A percentile compares a stretch with the other conserved stretches of the same genome.
Conservation (phyloP, 2,797 vertebrate genomes). For the Ptychobarbus kaznakovi region DNA sequence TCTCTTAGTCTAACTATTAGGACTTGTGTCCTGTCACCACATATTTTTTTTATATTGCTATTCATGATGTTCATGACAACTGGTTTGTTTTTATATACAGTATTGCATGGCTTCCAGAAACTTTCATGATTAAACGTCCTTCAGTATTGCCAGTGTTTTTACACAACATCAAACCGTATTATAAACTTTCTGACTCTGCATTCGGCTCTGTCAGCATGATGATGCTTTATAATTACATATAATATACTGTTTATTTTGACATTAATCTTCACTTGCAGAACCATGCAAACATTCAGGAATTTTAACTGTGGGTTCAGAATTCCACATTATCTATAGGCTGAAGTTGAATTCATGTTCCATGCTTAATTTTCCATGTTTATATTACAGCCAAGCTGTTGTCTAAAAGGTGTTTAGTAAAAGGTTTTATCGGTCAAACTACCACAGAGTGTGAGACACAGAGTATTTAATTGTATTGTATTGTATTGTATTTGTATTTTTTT, state of each 20-base stretch:
- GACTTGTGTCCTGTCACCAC: not conserved
- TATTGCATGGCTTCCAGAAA: conserved; percentile 23
- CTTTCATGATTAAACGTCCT: conserved; percentile 30
- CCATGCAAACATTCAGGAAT: not conserved
- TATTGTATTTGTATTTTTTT: not conserved
- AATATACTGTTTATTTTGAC: conserved; percentile 21
- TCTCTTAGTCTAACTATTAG: conserved; percentile 14
- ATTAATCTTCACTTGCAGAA: conserved; percentile 6
- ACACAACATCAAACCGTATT: conserved; percentile 16
- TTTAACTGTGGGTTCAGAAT: conserved; percentile 9
- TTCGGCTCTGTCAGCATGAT: conserved; percentile 32
- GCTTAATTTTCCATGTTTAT: not conserved
- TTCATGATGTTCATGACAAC: not conserved
- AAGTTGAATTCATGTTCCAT: conserved; percentile 5
- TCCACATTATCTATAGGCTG: not conserved
- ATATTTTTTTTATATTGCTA: conserved; percentile 6
- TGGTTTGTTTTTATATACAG: conserved; percentile 12
- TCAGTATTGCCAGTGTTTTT: conserved; percentile 24
- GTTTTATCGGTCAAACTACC: not conserved
- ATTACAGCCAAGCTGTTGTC: not conserved
- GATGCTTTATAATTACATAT: conserved; percentile 25
- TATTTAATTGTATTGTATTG: not conserved
- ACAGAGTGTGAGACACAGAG: not conserved
- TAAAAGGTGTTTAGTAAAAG: not conserved
- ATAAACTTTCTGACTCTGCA: conserved; percentile 5